Percentiles rank a stretch among this genome's conserved stretches.
Evolutionary conservation across 2,888 invertebrate species (phyloP).

Genomic region (Napeogenes inachia): DNA sequence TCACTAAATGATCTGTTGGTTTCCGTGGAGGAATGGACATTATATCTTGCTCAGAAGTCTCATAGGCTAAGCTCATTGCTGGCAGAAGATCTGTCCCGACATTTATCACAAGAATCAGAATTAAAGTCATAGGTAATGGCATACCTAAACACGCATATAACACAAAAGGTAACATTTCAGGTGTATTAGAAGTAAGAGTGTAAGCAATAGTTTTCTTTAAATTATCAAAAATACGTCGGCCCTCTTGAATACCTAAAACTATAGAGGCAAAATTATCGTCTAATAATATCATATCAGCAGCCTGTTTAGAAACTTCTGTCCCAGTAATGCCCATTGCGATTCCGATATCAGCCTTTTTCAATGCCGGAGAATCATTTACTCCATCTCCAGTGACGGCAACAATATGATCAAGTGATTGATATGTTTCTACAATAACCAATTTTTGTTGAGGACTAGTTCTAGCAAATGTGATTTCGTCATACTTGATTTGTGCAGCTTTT

Average conservation of each 20-base stretch:
- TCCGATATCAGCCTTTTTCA: conserved; percentile 91
- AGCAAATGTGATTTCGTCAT: conserved; percentile 86
- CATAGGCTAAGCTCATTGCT: conserved; percentile 87
- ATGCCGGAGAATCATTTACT: conserved; percentile 91
- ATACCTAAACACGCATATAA: conserved; percentile 84
- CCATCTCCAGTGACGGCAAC: conserved; percentile 94
- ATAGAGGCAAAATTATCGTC: conserved; percentile 94
- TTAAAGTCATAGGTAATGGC: conserved; percentile 82
- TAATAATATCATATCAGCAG: conserved; percentile 93
- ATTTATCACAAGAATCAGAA: conserved; percentile 83
- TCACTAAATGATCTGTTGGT: conserved; percentile 74
- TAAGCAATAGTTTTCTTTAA: conserved; percentile 92
- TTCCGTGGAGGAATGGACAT: conserved; percentile 81
- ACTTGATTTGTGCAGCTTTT: conserved; percentile 76
- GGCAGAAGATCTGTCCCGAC: conserved; percentile 88
- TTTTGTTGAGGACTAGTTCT: conserved; percentile 84
- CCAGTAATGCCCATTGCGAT: conserved; percentile 89
- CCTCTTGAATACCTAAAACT: conserved; percentile 89
- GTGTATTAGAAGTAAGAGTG: conserved; percentile 88
- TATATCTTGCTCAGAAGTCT: conserved; percentile 85
- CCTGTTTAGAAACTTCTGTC: conserved; percentile 89
- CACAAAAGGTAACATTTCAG: conserved; percentile 90
- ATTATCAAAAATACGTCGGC: conserved; percentile 89
- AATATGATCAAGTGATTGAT: conserved; percentile 86
- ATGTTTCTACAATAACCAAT: conserved; percentile 84